phyloP scores from a whole-genome alignment of 2,113 vertebrate species.

The Marcusenius ussheri region DNA sequence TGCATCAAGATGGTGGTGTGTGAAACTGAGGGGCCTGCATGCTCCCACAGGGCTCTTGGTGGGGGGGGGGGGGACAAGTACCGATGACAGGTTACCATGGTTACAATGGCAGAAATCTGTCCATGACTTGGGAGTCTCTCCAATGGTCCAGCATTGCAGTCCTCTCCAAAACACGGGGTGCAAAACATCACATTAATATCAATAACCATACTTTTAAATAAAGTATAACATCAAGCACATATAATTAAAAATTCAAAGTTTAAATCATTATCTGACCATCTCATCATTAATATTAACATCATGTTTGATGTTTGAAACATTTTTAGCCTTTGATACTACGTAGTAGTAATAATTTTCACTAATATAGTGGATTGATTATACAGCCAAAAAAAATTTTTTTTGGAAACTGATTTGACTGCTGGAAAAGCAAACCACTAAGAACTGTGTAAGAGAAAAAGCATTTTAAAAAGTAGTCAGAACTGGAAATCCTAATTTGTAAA shows the following conservation, averaged over 20 bases:
- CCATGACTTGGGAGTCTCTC: constrained; percentile 17
- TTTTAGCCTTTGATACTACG: neutral
- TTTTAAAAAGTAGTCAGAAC: neutral
- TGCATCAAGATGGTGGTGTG: constrained; percentile 8
- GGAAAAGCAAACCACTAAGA: neutral
- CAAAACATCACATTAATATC: neutral
- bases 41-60: constrained; percentile 4
- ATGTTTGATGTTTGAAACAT: neutral
- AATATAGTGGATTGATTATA: neutral
- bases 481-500: neutral
- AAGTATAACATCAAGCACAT: constrained; percentile 5
- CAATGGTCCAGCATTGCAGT: constrained; percentile 7
- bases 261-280: neutral
- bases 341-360: neutral
- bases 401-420: neutral
- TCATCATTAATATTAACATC: neutral
- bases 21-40: neutral
- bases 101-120: constrained; percentile 15
- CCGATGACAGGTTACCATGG: constrained; percentile 24
- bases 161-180: constrained; percentile 5
- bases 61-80: neutral
- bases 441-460: neutral
- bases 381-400: neutral
- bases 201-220: constrained; percentile 35
- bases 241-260: neutral